Conservation (phyloP, 2,888 invertebrate species). For the Drosophila bunnanda region DNA sequence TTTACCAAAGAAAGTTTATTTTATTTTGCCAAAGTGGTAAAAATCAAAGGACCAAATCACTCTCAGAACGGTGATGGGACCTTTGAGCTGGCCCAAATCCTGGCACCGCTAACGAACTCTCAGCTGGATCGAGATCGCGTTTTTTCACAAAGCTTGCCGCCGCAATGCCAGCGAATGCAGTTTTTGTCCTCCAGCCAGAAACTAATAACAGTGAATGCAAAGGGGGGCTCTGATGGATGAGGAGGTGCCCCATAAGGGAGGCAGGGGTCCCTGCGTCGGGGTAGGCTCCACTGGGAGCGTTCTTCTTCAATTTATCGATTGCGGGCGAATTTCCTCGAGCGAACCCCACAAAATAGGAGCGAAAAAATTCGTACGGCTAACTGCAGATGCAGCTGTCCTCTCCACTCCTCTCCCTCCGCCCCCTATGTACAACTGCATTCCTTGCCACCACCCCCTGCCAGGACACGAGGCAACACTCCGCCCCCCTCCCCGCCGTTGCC, state of each 20-base stretch:
- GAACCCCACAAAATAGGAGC: conserved; percentile 6
- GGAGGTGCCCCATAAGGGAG: neutral
- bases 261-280: conserved; percentile 1
- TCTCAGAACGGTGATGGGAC: neutral
- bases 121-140: conserved; percentile 37
- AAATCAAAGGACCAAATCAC: conserved; percentile 16
- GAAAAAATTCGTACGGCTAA: conserved; percentile 31
- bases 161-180: conserved; percentile 52
- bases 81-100: conserved; percentile 49
- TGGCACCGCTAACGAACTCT: conserved; percentile 49
- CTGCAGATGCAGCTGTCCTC: conserved; percentile 38
- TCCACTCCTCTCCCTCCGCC: neutral
- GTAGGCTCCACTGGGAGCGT: conserved; percentile 16
- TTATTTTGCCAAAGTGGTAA: neutral
- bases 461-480: neutral
- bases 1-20: neutral
- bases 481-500: neutral
- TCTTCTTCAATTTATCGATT: conserved; percentile 46
- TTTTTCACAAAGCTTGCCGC: conserved; percentile 59
- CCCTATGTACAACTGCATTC: conserved; percentile 40
- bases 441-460: conserved; percentile 1
- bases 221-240: conserved; percentile 20
- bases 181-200: conserved; percentile 52
- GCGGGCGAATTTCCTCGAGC: conserved; percentile 23
- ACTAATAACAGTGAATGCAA: conserved; percentile 50